phyloP scores from a whole-genome alignment of 2,113 vertebrate species.

The Pteropus alecto region DNA sequence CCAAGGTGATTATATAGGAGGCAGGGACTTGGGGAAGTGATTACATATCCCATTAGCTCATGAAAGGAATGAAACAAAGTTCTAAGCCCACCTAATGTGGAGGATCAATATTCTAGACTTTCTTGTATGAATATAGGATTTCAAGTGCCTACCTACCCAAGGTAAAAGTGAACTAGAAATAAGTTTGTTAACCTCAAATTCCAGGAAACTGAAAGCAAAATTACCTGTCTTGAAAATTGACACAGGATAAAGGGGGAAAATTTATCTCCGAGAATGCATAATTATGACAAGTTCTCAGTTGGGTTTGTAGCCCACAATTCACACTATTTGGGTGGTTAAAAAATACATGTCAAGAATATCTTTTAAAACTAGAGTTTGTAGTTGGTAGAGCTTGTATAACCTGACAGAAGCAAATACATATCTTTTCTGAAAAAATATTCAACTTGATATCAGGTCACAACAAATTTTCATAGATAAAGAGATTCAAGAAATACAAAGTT shows the following conservation, averaged over 20 bases:
- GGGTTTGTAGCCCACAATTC: not conserved
- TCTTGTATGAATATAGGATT: not conserved
- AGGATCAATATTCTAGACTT: not conserved
- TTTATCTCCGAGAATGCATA: not conserved
- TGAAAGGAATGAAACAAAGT: not conserved
- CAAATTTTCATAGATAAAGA: not conserved
- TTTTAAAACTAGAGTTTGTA: not conserved
- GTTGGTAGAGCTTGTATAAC: not conserved
- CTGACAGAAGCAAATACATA: not conserved
- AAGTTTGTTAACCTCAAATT: not conserved
- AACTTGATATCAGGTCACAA: not conserved
- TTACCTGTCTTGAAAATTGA: not conserved
- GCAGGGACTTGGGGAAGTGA: not conserved
- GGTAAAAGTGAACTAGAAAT: not conserved
- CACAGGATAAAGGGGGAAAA: not conserved
- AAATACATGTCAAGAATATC: not conserved
- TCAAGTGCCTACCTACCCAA: not conserved
- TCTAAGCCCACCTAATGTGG: not conserved
- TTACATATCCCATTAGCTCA: not conserved
- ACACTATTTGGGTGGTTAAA: not conserved
- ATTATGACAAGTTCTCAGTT: not conserved
- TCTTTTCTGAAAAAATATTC: not conserved
- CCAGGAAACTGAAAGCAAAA: not conserved
- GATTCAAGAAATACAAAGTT: not conserved
- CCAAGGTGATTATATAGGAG: not conserved